Evolutionary conservation across 2,888 invertebrate genomes (phyloP), one percentile per base, ranked within the genome.

Genomic region (Rhogogaster chlorosoma): DNA sequence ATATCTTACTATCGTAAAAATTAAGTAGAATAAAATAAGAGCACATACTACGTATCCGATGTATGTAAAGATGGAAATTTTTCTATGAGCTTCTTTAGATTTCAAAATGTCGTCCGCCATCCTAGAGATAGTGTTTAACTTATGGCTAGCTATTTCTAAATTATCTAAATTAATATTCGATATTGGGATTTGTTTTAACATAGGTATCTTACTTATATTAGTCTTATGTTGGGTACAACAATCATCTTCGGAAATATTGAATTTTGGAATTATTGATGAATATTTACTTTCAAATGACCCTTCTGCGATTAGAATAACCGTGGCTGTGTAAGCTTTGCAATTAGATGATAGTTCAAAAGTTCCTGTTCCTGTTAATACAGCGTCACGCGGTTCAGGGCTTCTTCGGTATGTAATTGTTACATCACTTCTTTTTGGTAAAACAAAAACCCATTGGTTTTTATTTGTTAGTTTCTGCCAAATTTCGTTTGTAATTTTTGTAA

Each of bases 101-200:
- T 45, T 45, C 36, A 42, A 22, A 22, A 75, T 75, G 22, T 75
- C 75, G 42, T 75, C 75, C 9, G 45, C 12, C 75, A 75, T 45
- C 45, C 1, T 42, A 45, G 45, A 75, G 1, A 75, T 75, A 5
- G 45, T 45, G 12, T 22, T 75, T 22, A 75, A 45, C 45, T 75
- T 75, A 75, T 75, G 75, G 45, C 75, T 42, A 75, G 75, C 75
- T 75, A 75, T 75, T 75, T 75, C 75, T 75, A 45, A 22, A 5
- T 75, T 75, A 75, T 75, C 75, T 42, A 75, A 75, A 26, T 45
- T 45, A 7, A 75, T 42, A 45, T 75, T 71, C 1, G 3, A 57
- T 15, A 70, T n/a, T 1, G 70, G 70, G 0, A 70, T 70, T 70
- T 70, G 70, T 36, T 70, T 32, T 32, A 29, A 70, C 36, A 36